These are phyloP conservation scores for Prionailurus bengalensis DNA, from an alignment of 2,113 vertebrate genomes.

Conservation along the genomic window DNA sequence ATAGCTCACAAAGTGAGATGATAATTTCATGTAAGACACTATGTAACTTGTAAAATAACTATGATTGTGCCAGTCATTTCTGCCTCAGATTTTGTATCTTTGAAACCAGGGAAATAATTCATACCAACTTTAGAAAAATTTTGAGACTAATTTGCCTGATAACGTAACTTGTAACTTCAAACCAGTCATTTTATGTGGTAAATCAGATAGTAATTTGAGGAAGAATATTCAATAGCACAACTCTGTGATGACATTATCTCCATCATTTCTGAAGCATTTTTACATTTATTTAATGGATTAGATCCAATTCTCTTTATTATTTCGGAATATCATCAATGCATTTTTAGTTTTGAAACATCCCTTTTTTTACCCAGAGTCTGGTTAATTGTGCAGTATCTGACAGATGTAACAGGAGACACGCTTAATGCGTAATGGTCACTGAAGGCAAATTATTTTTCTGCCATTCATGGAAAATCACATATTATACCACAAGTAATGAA, in stretches of 20 bases:
- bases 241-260: conserved; percentile 3
- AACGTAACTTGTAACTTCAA: neutral
- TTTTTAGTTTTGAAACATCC: neutral
- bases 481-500: neutral
- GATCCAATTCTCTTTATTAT: neutral
- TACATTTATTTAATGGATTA: neutral
- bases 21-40: neutral
- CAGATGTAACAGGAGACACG: neutral
- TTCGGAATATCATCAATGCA: neutral
- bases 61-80: neutral
- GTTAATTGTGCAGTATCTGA: neutral
- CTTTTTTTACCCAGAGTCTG: neutral
- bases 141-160: conserved; percentile 13
- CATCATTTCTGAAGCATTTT: conserved; percentile 32
- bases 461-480: neutral
- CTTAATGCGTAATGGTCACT: neutral
- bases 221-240: neutral
- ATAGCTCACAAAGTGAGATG: neutral
- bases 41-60: neutral
- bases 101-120: conserved; percentile 29
- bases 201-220: conserved; percentile 32
- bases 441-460: neutral
- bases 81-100: neutral
- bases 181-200: conserved; percentile 10
- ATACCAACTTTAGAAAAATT: neutral